Evolutionary conservation across 2,113 vertebrate species (phyloP), one percentile per base, ranked within the genome.

Genomic region (Collichthys lucidus): DNA sequence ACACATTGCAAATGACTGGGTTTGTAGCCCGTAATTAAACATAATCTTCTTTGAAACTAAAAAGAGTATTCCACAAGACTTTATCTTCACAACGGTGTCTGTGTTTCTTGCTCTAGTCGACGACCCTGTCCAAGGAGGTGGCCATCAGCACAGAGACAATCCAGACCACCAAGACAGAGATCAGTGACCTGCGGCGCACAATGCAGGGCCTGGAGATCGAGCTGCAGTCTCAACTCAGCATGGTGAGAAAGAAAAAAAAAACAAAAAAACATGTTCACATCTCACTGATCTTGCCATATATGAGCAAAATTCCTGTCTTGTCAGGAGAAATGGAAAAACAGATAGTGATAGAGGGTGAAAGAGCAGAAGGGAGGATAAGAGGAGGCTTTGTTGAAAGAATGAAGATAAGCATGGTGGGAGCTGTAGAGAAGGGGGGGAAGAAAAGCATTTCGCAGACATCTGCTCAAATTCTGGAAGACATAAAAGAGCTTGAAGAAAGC

Each of bases 151-250:
- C 95, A 29, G 96, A 98, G 87, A 84, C 94, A 85, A 94, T 98
- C 55, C 96, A 98, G 94, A 97, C 95, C 0, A 93, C 96, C 94
- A 99, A 97, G 94, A 96, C 96, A 7, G 97, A 98, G 94, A 94
- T 98, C 84, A 94, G 82, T 0, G 97, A 99, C 94, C 95, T 99
- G 2, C 95, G 97, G 46, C 96, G 97, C 86, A 96, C 96, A 0
- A 14, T 98, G 90, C 98, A 99, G 92, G 94, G 96, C 75, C 92
- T 99, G 93, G 97, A 99, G 93, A 98, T 99, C 0, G 98, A 99
- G 73, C 95, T 99, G 72, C 97, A 99, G 94, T 97, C 97, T 12
- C 97, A 98, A 88, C 96, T 98, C 63, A 99, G 98, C 94, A 98
- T 97, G 97, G 98, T 99, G 78, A 82, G 94, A 24, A 55, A 61